Evolutionary conservation across 2,888 invertebrate species (phyloP).

Genomic region (Cheilosia vulpina): DNA sequence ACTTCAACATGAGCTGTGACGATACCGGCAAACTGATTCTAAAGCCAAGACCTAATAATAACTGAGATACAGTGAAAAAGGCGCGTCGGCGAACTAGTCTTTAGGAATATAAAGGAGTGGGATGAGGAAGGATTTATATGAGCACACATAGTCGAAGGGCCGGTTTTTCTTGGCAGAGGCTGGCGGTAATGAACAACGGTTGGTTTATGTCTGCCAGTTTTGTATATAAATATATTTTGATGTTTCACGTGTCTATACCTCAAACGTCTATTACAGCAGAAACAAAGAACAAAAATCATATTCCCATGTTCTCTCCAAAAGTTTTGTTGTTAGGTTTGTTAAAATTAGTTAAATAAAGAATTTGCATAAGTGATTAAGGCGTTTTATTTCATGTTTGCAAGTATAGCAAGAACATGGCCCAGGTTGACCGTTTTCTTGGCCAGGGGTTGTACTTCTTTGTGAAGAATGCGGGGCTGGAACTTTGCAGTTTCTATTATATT

Average conservation of each 20-base stretch:
- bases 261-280: constrained; percentile 1
- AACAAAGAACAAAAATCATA: constrained; percentile 5
- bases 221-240: constrained; percentile 64
- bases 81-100: constrained; percentile 70
- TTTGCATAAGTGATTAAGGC: background rate
- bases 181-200: background rate
- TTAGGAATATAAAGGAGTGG: constrained; percentile 39
- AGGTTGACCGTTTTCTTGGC: too few species aligned
- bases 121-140: constrained; percentile 28
- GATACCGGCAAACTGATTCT: constrained; percentile 97
- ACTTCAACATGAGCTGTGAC: constrained; percentile 99
- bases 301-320: constrained; percentile 24
- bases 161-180: constrained; percentile 1
- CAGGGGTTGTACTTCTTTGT: too few species aligned
- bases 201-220: constrained; percentile 17
- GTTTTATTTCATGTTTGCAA: background rate
- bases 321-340: constrained; percentile 62
- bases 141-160: constrained; percentile 7
- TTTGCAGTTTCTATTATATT: too few species aligned
- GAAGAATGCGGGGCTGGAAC: too few species aligned
- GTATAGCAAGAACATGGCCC: too few species aligned
- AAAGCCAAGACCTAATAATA: constrained; percentile 90
- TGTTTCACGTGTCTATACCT: constrained; percentile 23
- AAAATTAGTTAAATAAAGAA: constrained; percentile 45
- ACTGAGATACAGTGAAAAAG: constrained; percentile 76